Evolutionary conservation across 92 coral and sea anemone species (phyloP), one percentile per base, ranked within the genome.

Genomic region (Chrysogorgia sp.): DNA sequence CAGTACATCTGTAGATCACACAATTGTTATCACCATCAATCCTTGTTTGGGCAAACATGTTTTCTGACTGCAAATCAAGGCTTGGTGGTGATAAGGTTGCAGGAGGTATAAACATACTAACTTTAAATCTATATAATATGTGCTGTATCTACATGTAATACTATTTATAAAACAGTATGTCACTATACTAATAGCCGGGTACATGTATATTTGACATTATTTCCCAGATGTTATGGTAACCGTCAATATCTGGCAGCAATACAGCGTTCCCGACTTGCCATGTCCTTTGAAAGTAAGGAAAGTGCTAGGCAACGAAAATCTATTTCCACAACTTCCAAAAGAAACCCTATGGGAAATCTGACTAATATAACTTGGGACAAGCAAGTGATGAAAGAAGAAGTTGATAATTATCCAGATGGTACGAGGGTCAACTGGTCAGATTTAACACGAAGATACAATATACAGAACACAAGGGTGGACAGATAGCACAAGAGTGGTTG

Each of bases 401-500:
- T 90, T 37, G 84, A 64, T 0, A 71, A 63, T 7, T 89, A 86
- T 67, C 57, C 50, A 34, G 90, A 86, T 83, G 93, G 82, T 22
- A 76, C 48, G 9, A 84, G 66, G 37, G 90, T 88, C 20, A 88
- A 88, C 74, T 88, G 88, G 92, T 50, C 86, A 10, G 84, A 62
- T 21, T 76, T 84, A 12, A 89, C 86, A 15, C 48, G 83, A 48
- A 34, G 66, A 25, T 77, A 72, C 40, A 23, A 76, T 21, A 82
- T 86, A 19, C 79, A 47, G 68, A 90, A 90, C 68, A 79, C 45
- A 53, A 75, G 43, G 31, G 88, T 20, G 88, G 88, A 1, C 88
- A 88, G 60, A 84, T 83, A 55, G 84, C 84, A 17, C 77, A 88
- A 45, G 84, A 85, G 56, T 85, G 60, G 69, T 66, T 84, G 15